A percentile compares a stretch with the other conserved stretches of the same genome.
Evolutionary conservation across 2,113 vertebrate genomes (phyloP).

Genomic region (Peromyscus californicus): DNA sequence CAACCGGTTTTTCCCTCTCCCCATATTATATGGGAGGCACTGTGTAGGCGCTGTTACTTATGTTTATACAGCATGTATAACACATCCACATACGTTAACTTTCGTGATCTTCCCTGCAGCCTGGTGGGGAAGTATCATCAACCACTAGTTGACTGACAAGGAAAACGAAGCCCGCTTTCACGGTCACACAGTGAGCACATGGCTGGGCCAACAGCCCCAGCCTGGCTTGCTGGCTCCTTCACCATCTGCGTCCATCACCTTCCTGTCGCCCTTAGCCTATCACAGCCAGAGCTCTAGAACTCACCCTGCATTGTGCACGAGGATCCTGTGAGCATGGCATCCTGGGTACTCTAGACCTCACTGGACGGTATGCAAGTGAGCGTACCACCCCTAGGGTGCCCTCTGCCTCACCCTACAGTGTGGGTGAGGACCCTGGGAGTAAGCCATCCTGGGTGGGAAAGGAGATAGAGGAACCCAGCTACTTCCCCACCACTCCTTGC

Average conservation of each 20-base stretch:
- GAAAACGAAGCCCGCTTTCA: neutral
- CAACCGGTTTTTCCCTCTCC: slow-evolving; percentile 40
- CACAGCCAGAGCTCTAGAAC: neutral
- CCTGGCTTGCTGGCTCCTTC: neutral
- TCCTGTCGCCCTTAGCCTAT: neutral
- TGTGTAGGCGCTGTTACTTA: neutral
- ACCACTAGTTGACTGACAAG: neutral
- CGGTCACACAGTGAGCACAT: neutral
- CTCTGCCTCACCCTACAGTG: neutral
- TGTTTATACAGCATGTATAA: neutral
- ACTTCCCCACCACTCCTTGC: neutral
- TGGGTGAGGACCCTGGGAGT: no score
- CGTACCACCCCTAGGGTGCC: no score
- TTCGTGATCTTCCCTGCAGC: neutral
- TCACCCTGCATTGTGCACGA: neutral
- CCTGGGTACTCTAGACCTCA: neutral
- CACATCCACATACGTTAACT: neutral
- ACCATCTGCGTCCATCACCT: neutral
- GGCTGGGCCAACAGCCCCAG: neutral
- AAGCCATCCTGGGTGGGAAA: neutral
- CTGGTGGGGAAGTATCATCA: neutral
- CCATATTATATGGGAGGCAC: neutral
- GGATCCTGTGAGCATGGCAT: no score
- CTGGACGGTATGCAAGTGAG: neutral
- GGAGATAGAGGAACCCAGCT: neutral